Conservation (phyloP, 2,797 vertebrate genomes). For the Antennarius maculatus region DNA sequence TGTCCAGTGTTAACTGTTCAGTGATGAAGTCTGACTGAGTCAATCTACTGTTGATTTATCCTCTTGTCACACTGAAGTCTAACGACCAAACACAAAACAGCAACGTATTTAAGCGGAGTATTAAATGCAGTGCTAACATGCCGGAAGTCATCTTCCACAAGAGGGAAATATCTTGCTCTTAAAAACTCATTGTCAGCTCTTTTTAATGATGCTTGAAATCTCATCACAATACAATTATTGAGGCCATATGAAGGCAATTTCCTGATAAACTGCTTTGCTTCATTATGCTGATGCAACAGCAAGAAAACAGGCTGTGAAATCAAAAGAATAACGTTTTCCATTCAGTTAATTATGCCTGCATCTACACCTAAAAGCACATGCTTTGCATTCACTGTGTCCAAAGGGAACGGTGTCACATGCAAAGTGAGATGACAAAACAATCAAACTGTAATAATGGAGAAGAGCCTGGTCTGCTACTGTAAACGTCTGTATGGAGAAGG, state of each 20-base stretch:
- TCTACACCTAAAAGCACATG: slow-evolving; percentile 7
- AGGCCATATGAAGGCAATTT: slow-evolving; percentile 46
- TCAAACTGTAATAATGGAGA: slow-evolving; percentile 9
- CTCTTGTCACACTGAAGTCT: background rate
- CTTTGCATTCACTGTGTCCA: background rate
- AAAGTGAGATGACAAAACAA: slow-evolving; percentile 20
- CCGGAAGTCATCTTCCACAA: slow-evolving; percentile 7
- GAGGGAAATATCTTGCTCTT: slow-evolving; percentile 17
- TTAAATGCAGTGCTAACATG: slow-evolving; percentile 5
- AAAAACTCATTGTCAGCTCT: slow-evolving; percentile 51
- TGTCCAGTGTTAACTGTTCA: background rate
- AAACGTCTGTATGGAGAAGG: slow-evolving; percentile 1
- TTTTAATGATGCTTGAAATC: slow-evolving; percentile 66
- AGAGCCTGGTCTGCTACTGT: background rate
- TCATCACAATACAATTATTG: slow-evolving; percentile 55
- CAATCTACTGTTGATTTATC: background rate
- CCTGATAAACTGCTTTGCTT: slow-evolving; percentile 41
- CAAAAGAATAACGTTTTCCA: slow-evolving; percentile 38
- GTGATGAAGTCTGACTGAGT: slow-evolving; percentile 1
- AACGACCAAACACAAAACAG: background rate
- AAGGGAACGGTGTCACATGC: slow-evolving; percentile 5
- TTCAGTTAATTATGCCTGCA: slow-evolving; percentile 24
- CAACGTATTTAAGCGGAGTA: slow-evolving; percentile 3
- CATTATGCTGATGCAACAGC: slow-evolving; percentile 47
- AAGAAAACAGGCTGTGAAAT: slow-evolving; percentile 43